A percentile compares a stretch with the other conserved stretches of the same genome.
These are phyloP conservation scores for Nerophis lumbriciformis DNA, from an alignment of 2,113 vertebrate species.

Conservation along the genomic window DNA sequence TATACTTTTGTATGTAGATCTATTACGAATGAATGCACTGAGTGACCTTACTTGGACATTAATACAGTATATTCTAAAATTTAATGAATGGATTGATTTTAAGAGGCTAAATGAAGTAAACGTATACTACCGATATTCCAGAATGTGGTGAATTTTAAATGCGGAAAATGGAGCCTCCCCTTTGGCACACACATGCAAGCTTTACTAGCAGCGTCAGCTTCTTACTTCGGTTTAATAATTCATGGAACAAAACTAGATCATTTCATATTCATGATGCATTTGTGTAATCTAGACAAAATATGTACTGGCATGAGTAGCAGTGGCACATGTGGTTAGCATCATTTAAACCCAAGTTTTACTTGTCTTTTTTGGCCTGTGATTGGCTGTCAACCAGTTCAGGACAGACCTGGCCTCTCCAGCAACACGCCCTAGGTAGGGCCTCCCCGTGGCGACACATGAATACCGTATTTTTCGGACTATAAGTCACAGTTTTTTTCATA, in stretches of 20 bases:
- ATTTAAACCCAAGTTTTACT: no score
- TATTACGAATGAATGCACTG: no score
- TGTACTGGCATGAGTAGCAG: background rate
- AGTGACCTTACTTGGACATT: background rate
- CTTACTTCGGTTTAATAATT: constrained; percentile 38
- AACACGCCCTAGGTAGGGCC: no score
- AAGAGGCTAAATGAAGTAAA: background rate
- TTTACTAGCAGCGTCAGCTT: constrained; percentile 35
- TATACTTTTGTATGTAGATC: no score
- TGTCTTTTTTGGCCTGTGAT: no score
- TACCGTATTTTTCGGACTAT: no score
- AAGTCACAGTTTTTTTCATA: no score
- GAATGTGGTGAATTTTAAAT: constrained; percentile 18
- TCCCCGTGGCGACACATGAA: no score
- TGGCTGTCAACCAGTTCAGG: no score
- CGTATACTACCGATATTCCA: background rate
- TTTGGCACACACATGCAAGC: constrained; percentile 19
- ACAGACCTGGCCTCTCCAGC: no score
- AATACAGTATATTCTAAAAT: background rate
- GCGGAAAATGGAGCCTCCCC: constrained; percentile 22
- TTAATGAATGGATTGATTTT: background rate
- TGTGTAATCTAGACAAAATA: constrained; percentile 9
- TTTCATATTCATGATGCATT: constrained; percentile 21
- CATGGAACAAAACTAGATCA: constrained; percentile 27
- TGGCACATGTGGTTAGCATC: background rate